Conservation (phyloP, 2,888 invertebrate genomes). For the Microctonus hyperodae region DNA sequence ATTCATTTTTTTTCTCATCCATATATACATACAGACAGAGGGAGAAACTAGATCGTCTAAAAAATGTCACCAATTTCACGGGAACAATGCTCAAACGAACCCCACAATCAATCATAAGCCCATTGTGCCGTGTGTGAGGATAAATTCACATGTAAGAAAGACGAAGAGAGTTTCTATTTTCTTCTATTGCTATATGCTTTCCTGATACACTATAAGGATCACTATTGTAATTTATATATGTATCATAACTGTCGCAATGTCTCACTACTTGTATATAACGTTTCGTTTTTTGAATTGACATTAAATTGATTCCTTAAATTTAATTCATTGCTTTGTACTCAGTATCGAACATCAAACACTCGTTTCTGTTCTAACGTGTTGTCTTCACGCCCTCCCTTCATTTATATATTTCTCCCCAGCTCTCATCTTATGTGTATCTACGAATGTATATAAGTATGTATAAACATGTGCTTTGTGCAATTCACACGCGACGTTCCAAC, state of each 20-base stretch:
- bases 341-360: neutral
- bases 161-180: neutral
- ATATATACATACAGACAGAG: neutral
- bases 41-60: constrained; percentile 20
- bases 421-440: neutral
- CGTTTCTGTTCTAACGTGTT: neutral
- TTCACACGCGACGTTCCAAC: neutral
- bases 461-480: neutral
- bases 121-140: constrained; percentile 29
- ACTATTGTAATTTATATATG: constrained; percentile 2
- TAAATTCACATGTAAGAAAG: constrained; percentile 1
- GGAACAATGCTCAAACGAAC: constrained; percentile 20
- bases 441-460: neutral
- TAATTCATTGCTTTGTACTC: neutral
- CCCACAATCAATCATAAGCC: constrained; percentile 37
- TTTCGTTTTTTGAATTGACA: neutral
- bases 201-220: neutral
- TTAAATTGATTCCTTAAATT: constrained; percentile 3
- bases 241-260: constrained; percentile 1
- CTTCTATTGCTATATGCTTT: neutral
- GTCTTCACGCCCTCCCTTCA: neutral
- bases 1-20: constrained; percentile 4
- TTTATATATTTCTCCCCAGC: neutral
- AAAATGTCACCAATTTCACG: constrained; percentile 30
- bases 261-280: neutral